Conservation (phyloP, 1,140 invertebrate genomes). For the Sycobia sp. region DNA sequence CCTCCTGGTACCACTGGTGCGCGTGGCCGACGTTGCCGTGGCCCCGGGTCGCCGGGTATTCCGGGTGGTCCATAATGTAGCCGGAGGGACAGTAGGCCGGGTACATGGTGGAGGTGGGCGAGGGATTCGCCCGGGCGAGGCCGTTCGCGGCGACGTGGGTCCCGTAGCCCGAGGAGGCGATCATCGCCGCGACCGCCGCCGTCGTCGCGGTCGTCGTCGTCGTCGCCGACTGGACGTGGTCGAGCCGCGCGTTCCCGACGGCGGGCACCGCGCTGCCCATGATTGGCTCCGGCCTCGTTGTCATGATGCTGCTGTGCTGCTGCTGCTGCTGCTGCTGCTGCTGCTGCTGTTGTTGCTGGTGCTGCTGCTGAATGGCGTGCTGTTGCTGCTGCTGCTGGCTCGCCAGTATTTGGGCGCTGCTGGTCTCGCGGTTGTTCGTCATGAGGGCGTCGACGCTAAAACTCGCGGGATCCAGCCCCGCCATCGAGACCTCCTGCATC, state of each 20-base stretch:
- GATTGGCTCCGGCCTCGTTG: slow-evolving; percentile 62
- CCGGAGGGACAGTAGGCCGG: slow-evolving; percentile 62
- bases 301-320: slow-evolving; percentile 59
- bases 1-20: slow-evolving; percentile 30
- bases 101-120: slow-evolving; percentile 62
- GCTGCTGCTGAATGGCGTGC: slow-evolving; percentile 50
- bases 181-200: slow-evolving; percentile 59
- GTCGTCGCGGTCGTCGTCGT: slow-evolving; percentile 53
- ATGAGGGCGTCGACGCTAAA: slow-evolving; percentile 62
- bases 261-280: slow-evolving; percentile 39
- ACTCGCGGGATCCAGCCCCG: slow-evolving; percentile 59
- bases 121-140: slow-evolving; percentile 64
- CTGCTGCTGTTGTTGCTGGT: slow-evolving; percentile 58
- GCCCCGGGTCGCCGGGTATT: slow-evolving; percentile 59
- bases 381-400: slow-evolving; percentile 61
- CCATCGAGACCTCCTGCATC: slow-evolving; percentile 60
- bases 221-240: slow-evolving; percentile 40
- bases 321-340: slow-evolving; percentile 62
- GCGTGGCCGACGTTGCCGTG: slow-evolving; percentile 45
- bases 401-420: slow-evolving; percentile 11
- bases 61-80: slow-evolving; percentile 59
- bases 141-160: slow-evolving; percentile 52
- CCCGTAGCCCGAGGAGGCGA: slow-evolving; percentile 65
- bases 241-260: not conserved
- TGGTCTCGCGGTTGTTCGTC: slow-evolving; percentile 60